phyloP scores from a whole-genome alignment of 92 coral and sea anemone genomes.

The Meandrina meandrites region DNA sequence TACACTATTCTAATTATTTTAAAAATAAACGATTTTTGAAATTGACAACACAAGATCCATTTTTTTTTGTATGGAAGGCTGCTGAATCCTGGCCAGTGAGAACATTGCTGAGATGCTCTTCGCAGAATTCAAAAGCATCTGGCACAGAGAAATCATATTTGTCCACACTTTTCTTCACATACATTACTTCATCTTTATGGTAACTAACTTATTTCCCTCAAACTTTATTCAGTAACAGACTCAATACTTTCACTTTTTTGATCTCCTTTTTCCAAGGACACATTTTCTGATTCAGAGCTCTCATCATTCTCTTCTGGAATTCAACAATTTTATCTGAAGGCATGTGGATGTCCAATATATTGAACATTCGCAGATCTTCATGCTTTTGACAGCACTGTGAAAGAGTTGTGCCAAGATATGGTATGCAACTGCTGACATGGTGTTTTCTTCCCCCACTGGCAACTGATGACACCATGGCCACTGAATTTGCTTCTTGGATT shows the following conservation, averaged over 20 bases:
- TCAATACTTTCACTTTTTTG: constrained; percentile 27
- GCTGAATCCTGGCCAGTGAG: constrained; percentile 7
- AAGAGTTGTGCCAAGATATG: constrained; percentile 48
- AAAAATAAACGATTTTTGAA: too few species aligned
- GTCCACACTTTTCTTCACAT: constrained; percentile 18
- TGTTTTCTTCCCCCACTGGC: constrained; percentile 53
- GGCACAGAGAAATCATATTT: constrained; percentile 2
- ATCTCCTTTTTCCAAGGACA: constrained; percentile 47
- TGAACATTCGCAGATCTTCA: constrained; percentile 39
- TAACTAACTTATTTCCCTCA: constrained; percentile 39
- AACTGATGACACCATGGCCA: not conserved
- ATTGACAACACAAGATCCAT: too few species aligned
- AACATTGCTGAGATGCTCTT: not conserved
- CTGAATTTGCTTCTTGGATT: not conserved
- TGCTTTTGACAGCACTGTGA: constrained; percentile 62
- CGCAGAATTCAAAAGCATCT: constrained; percentile 3
- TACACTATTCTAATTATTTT: too few species aligned
- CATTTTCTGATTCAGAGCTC: constrained; percentile 44
- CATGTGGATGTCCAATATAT: constrained; percentile 47
- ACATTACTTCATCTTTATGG: constrained; percentile 26
- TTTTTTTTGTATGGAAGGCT: too few species aligned
- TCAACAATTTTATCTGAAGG: constrained; percentile 40
- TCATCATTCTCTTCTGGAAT: constrained; percentile 48
- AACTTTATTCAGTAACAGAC: constrained; percentile 33
- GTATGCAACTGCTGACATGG: constrained; percentile 58